Conservation (phyloP, 2,888 invertebrate genomes). For the Tetragonisca angustula region DNA sequence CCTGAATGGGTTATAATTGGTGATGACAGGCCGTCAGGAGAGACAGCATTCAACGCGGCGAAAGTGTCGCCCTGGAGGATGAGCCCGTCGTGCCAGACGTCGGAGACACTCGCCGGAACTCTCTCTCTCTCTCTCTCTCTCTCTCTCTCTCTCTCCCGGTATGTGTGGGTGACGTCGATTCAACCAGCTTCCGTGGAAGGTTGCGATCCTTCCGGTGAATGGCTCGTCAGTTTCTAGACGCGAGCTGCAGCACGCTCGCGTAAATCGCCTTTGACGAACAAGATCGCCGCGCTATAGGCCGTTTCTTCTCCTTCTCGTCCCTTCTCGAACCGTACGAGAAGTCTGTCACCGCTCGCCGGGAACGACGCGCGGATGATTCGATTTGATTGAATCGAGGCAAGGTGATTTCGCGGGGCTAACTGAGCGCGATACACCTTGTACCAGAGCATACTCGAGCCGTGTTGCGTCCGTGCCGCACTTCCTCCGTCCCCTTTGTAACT, state of each 20-base stretch:
- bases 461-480: slow-evolving; percentile 24
- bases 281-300: too few relatives aligned
- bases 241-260: background rate
- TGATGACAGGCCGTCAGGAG: slow-evolving; percentile 80
- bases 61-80: slow-evolving; percentile 61
- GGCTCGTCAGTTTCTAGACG: slow-evolving; percentile 35
- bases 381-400: background rate
- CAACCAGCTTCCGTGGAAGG: slow-evolving; percentile 35
- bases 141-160: slow-evolving; percentile 9
- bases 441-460: slow-evolving; percentile 25
- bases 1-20: slow-evolving; percentile 82
- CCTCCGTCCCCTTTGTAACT: slow-evolving; percentile 25
- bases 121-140: background rate
- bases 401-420: slow-evolving; percentile 26
- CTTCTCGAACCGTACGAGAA: background rate
- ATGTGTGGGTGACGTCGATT: slow-evolving; percentile 48
- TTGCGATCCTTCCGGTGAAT: slow-evolving; percentile 28
- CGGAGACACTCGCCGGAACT: slow-evolving; percentile 45
- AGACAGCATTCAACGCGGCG: slow-evolving; percentile 62
- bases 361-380: background rate
- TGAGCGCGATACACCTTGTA: slow-evolving; percentile 40
- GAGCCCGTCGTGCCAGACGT: slow-evolving; percentile 40
- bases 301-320: background rate
- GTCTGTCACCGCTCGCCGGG: slow-evolving; percentile 46
- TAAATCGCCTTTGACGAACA: too few relatives aligned